Base-by-base conservation (phyloP, 2,888 invertebrate species). In the Cremastinae sp. region DNA sequence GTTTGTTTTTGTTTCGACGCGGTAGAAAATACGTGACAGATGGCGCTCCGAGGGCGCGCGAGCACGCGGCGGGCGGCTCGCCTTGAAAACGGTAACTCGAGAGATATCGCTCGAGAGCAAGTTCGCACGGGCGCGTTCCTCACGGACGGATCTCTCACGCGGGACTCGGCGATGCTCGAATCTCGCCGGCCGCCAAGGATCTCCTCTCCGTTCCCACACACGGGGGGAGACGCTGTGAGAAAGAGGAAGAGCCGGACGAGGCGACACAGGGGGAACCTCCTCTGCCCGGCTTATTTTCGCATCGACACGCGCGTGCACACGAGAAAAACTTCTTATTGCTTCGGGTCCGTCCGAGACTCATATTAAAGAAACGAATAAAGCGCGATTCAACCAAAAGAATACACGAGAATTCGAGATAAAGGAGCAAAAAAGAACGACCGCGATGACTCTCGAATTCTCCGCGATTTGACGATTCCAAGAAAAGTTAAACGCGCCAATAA, bases 1-100 rank as follows among this genome's bases (percentile, higher is more conserved):
- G 47, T 62, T 38, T 51, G 36, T 38, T 38, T 64, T 64, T 34
- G 16, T 5, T 20, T 14, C 38, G 38, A 49, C 47, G 56, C 56
- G 12, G 16, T 58, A 43, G 56, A 72, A 49, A 45, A 65, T 22
- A 14, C 45, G 58, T 53, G 38, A 41, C 28, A 43, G 49, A 28
- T 58, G 43, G 51, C 14, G 47, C 22, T n/a, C n/a, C n/a, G n/a
- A n/a, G n/a, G 59, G 51, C 43, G 49, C 41, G 36, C 34, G 58
- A 20, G 45, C 20, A 41, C 45, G n/a, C n/a, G n/a, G 43, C 58
- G 20, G 53, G 68, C 59, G 65, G 66, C 75, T 75, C 71, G 75
- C 75, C 75, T 75, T 75, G 75, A 75, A 71, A 75, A 75, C 71
- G 75, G 75, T 75, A 75, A 75, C 66, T 54, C 75, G 75, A 75